A percentile compares a stretch with the other conserved stretches of the same genome.
Conservation (phyloP, 1,140 invertebrate species). For the Lordiphosa collinella region DNA sequence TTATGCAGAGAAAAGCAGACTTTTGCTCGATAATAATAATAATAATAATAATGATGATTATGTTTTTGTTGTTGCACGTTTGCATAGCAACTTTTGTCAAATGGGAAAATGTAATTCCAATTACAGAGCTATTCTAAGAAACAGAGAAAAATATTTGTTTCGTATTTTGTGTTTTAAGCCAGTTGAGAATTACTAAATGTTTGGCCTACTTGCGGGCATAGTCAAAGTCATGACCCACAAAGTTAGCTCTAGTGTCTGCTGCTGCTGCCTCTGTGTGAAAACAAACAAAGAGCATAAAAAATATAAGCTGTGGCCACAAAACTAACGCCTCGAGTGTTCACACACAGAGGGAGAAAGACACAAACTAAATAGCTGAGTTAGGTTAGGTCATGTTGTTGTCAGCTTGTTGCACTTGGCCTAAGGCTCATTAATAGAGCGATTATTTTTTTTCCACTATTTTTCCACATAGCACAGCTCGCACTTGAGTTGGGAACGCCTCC, state of each 20-base stretch:
- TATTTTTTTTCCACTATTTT: slow-evolving; percentile 48
- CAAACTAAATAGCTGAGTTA: slow-evolving; percentile 31
- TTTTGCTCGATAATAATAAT: not conserved
- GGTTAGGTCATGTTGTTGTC: slow-evolving; percentile 64
- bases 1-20: slow-evolving; percentile 1
- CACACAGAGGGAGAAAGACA: not conserved
- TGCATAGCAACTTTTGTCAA: slow-evolving; percentile 72
- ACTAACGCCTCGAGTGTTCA: slow-evolving; percentile 26
- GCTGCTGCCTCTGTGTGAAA: not conserved
- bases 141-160: too few species aligned
- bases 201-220: slow-evolving; percentile 5
- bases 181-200: not conserved
- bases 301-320: slow-evolving; percentile 20
- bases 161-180: not conserved
- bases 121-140: too few species aligned
- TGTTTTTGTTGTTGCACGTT: slow-evolving; percentile 41
- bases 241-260: slow-evolving; percentile 8
- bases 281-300: slow-evolving; percentile 12
- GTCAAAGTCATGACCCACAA: slow-evolving; percentile 6
- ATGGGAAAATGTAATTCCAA: slow-evolving; percentile 59
- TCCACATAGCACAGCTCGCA: slow-evolving; percentile 18
- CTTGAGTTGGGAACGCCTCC: slow-evolving; percentile 46
- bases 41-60: slow-evolving; percentile 5
- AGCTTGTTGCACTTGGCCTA: slow-evolving; percentile 77
- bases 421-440: slow-evolving; percentile 75